Conservation (phyloP, 2,888 invertebrate genomes). For the Asteroscopus sphinx region DNA sequence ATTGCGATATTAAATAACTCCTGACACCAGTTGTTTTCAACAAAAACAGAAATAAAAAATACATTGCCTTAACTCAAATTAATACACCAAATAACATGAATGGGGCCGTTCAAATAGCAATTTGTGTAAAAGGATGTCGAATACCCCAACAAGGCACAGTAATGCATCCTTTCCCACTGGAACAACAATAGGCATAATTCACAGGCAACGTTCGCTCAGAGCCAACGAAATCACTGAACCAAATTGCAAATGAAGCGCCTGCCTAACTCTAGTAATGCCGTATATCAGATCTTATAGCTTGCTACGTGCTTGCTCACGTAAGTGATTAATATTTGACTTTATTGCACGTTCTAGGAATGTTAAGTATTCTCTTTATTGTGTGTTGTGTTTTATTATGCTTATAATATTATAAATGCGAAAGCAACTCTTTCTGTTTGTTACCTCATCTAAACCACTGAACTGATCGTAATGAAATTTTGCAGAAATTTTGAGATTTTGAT, state of each 20-base stretch:
- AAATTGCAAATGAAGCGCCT: slow-evolving; percentile 80
- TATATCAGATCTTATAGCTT: slow-evolving; percentile 63
- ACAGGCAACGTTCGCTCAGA: slow-evolving; percentile 67
- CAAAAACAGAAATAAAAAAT: background rate
- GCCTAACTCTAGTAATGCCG: slow-evolving; percentile 58
- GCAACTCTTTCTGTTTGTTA: no score
- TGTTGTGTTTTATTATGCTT: slow-evolving; percentile 21
- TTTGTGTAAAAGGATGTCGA: slow-evolving; percentile 56
- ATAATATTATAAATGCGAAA: no score
- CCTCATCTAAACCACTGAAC: no score
- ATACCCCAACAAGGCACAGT: slow-evolving; percentile 63
- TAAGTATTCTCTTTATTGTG: slow-evolving; percentile 24
- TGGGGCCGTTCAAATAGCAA: slow-evolving; percentile 50
- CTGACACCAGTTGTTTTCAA: no score
- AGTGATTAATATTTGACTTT: slow-evolving; percentile 59
- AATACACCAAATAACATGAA: slow-evolving; percentile 38
- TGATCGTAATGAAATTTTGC: no score
- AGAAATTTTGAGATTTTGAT: no score
- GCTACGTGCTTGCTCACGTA: slow-evolving; percentile 56
- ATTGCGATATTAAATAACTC: no score
- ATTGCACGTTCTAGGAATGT: slow-evolving; percentile 35
- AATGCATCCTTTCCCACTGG: slow-evolving; percentile 67
- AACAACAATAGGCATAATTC: slow-evolving; percentile 80
- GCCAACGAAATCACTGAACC: slow-evolving; percentile 81
- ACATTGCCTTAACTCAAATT: slow-evolving; percentile 28